Evolutionary conservation across 2,888 invertebrate species (phyloP).

Genomic region (Drosophila prostipennis): DNA sequence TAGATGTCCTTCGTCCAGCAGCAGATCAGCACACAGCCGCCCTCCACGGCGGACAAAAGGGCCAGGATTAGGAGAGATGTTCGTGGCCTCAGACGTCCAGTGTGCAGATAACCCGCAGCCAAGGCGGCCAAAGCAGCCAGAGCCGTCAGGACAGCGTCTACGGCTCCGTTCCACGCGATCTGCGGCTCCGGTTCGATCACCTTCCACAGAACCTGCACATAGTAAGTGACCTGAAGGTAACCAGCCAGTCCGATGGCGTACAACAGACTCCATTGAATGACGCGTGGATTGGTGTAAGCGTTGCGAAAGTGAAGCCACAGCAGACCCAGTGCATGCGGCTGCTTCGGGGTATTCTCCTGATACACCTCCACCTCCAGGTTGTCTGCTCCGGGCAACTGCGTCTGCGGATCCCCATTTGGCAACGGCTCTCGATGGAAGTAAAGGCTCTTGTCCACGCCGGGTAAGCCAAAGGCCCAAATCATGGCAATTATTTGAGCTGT

Average conservation of each 20-base stretch:
- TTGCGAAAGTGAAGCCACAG: constrained; percentile 87
- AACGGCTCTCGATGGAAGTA: constrained; percentile 86
- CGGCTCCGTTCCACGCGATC: constrained; percentile 89
- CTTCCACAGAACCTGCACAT: constrained; percentile 90
- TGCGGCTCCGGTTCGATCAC: constrained; percentile 83
- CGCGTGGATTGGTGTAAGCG: constrained; percentile 87
- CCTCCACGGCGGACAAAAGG: constrained; percentile 85
- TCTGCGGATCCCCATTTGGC: constrained; percentile 22
- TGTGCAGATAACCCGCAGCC: constrained; percentile 85
- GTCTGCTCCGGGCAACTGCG: constrained; percentile 22
- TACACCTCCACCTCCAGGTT: neutral
- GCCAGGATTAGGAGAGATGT: constrained; percentile 85
- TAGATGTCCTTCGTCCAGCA: constrained; percentile 87
- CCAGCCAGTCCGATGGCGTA: constrained; percentile 90
- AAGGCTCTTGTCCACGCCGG: constrained; percentile 87
- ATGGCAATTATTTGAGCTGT: constrained; percentile 87
- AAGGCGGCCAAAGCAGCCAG: constrained; percentile 88
- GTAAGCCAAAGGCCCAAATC: constrained; percentile 87
- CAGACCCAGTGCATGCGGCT: constrained; percentile 73
- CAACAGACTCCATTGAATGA: constrained; percentile 91
- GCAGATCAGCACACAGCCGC: constrained; percentile 86
- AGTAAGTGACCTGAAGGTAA: constrained; percentile 89
- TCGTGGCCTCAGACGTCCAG: constrained; percentile 77
- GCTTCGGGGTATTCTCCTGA: neutral
- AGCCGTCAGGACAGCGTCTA: constrained; percentile 91